A percentile compares a stretch with the other conserved stretches of the same genome.
These are phyloP conservation scores for Eulemur coronatus DNA, from an alignment of 2,797 vertebrate species.

Conservation along the genomic window DNA sequence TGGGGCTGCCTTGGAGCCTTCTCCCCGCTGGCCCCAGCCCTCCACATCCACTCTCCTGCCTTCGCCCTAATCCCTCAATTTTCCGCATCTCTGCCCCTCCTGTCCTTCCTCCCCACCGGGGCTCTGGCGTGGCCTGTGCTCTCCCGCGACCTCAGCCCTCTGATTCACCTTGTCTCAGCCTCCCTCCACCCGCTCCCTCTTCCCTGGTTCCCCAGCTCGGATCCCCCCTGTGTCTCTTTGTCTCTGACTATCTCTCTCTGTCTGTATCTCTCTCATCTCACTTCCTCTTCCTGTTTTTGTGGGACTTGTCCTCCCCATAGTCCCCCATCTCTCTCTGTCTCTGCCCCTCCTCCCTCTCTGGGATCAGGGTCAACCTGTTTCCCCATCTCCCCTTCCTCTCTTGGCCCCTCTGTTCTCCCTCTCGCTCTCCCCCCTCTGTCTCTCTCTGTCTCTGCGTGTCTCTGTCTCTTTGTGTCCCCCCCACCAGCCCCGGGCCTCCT, in stretches of 20 bases:
- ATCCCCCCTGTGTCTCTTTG: background rate
- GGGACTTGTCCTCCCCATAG: background rate
- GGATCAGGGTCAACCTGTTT: background rate
- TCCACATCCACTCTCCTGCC: background rate
- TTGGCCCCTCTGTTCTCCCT: too few species aligned
- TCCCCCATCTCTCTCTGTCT: background rate
- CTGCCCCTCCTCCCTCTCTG: too few species aligned
- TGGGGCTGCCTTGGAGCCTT: background rate
- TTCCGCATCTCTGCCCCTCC: constrained; percentile 73
- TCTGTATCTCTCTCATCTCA: background rate
- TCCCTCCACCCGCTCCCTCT: background rate
- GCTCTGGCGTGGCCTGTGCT: background rate
- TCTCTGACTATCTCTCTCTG: background rate
- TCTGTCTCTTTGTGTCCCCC: background rate
- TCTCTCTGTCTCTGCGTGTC: background rate
- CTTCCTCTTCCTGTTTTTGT: background rate
- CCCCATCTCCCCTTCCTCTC: background rate
- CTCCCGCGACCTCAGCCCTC: constrained; percentile 10
- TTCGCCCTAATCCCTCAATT: constrained; percentile 77
- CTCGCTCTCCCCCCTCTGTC: background rate
- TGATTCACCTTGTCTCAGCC: background rate
- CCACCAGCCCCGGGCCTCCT: background rate
- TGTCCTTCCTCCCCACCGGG: background rate
- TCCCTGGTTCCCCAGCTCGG: background rate
- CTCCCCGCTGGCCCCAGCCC: background rate